Percentiles rank a stretch among this genome's conserved stretches.
These are phyloP conservation scores for Noctuana brunneofusca DNA, from an alignment of 2,888 invertebrate species.

Conservation along the genomic window DNA sequence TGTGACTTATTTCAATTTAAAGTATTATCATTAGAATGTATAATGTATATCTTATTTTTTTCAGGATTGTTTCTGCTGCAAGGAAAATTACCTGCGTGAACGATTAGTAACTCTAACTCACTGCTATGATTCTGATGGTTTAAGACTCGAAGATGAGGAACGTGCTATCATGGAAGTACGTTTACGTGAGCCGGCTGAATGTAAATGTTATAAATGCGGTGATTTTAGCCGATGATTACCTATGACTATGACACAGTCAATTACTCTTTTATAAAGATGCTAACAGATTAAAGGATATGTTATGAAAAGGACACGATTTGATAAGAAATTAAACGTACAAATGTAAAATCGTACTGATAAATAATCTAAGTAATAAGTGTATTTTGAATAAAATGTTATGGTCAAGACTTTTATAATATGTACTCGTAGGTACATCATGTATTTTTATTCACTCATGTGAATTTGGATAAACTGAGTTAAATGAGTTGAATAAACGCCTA, in stretches of 20 bases:
- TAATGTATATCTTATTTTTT: slow-evolving; percentile 39
- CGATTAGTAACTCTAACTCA: slow-evolving; percentile 90
- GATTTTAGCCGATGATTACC: slow-evolving; percentile 87
- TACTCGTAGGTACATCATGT: neutral
- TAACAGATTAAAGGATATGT: neutral
- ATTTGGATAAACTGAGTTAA: neutral
- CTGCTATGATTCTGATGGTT: slow-evolving; percentile 94
- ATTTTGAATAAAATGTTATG: neutral
- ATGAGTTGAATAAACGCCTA: neutral
- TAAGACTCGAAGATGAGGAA: slow-evolving; percentile 87
- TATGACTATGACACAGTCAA: neutral
- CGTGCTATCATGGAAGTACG: slow-evolving; percentile 90
- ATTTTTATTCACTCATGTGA: neutral
- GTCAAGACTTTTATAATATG: slow-evolving; percentile 1
- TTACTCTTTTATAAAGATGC: neutral
- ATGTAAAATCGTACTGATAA: no score
- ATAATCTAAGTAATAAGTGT: no score
- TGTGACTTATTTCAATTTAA: neutral
- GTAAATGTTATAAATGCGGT: slow-evolving; percentile 95
- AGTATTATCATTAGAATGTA: no score
- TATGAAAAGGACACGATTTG: neutral
- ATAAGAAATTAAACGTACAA: neutral
- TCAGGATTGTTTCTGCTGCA: slow-evolving; percentile 95
- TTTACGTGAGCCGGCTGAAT: slow-evolving; percentile 93
- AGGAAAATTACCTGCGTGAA: slow-evolving; percentile 93